Base-by-base conservation (phyloP, 2,888 invertebrate genomes). In the Chorisops tibialis region DNA sequence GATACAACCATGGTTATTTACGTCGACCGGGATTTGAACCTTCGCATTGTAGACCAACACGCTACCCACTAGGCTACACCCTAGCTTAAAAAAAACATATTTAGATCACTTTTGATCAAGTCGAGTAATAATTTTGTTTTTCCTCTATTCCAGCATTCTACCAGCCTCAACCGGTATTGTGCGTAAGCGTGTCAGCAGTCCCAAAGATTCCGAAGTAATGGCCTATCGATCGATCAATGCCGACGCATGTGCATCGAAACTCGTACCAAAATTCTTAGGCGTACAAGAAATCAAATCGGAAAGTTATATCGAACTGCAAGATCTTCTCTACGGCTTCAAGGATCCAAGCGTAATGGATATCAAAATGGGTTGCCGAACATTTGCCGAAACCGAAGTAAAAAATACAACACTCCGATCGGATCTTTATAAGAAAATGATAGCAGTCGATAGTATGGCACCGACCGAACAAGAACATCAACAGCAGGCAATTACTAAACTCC, bases 311-410 rank as follows among this genome's bases (percentile, higher is more conserved):
- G 96, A 97, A 79, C 85, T 98, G 66, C 95, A 97, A 80, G 96
- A 98, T 78, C 82, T 98, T 18, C 80, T 96, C 21, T 89, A 92
- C 70, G 91, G 92, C 62, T 97, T 96, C 79, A 82, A 83, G 70
- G 91, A 96, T 79, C 96, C 96, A 0, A 89, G 90, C 73, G 94
- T 98, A 1, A 96, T 98, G 88, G 98, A 98, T 77, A 89, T 98
- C 65, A 98, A 98, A 81, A 91, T 98, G 86, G 98, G 98, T 45
- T 91, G 91, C 2, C 85, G 96, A 71, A 98, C 97, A 18, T 98
- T 97, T 78, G 83, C 96, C 39, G 97, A 98, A 78, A 88, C 89
- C 2, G 98, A 98, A 81, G 97, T 97, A 41, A 87, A 87, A 73
- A 97, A 96, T 74, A 87, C 86, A 21, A 86, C 85, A 47, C 87